phyloP scores from a whole-genome alignment of 1,140 invertebrate species.

The Drosophila ohnishii region DNA sequence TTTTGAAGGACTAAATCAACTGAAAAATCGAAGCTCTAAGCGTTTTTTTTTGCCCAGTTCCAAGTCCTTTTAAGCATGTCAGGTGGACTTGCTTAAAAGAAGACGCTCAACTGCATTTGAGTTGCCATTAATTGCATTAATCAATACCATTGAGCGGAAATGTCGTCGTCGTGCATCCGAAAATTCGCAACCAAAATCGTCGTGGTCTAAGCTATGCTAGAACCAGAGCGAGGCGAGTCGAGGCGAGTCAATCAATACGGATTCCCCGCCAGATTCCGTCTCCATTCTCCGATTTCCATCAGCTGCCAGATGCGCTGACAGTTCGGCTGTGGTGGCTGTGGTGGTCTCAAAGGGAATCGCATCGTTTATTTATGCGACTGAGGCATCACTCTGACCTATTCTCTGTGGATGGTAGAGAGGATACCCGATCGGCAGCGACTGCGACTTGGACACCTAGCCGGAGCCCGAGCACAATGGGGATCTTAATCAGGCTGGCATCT shows the following conservation, averaged over 20 bases:
- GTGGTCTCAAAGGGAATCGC: constrained; percentile 42
- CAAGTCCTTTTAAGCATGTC: constrained; percentile 1
- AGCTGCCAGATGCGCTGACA: constrained; percentile 40
- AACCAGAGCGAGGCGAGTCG: neutral
- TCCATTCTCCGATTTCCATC: constrained; percentile 15
- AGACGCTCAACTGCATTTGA: constrained; percentile 32
- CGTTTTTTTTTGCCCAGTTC: neutral
- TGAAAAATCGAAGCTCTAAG: constrained; percentile 17
- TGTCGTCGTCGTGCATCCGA: neutral
- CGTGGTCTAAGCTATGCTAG: constrained; percentile 5
- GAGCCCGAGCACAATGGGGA: constrained; percentile 16
- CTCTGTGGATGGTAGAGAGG: constrained; percentile 21
- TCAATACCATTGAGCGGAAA: constrained; percentile 10
- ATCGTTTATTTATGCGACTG: constrained; percentile 44
- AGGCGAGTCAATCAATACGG: constrained; percentile 33
- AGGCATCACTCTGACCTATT: constrained; percentile 39
- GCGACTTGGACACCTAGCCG: constrained; percentile 22
- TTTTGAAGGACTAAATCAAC: constrained; percentile 27
- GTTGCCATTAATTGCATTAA: constrained; percentile 42
- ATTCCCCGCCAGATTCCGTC: constrained; percentile 11
- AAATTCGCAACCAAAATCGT: constrained; percentile 13
- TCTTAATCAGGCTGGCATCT: constrained; percentile 71
- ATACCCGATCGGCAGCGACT: constrained; percentile 4
- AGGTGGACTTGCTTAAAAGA: constrained; percentile 16
- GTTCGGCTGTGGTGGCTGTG: constrained; percentile 24